Conservation (phyloP, 2,797 vertebrate species). For the Avahi laniger region DNA sequence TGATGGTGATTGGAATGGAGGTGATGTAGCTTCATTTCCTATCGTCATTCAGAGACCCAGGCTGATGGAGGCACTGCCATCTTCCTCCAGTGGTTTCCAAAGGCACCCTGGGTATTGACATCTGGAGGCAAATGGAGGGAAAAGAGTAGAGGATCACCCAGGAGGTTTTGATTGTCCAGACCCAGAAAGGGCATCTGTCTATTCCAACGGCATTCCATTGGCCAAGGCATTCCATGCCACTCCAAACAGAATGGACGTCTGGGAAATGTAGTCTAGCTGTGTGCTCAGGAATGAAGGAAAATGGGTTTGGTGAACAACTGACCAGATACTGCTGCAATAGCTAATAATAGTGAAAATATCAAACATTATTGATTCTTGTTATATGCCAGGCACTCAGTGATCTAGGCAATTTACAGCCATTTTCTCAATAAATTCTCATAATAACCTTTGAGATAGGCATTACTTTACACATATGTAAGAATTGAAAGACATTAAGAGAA, state of each 20-base stretch:
- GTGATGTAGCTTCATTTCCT: not conserved
- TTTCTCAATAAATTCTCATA: not conserved
- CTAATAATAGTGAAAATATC: not conserved
- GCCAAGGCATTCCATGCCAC: not conserved
- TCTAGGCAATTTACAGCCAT: not conserved
- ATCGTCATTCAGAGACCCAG: not conserved
- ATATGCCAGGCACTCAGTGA: not conserved
- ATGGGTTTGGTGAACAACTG: not conserved
- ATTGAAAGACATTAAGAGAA: not conserved
- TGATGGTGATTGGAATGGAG: not conserved
- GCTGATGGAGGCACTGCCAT: not conserved
- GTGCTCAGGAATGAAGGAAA: not conserved
- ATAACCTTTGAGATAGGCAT: not conserved
- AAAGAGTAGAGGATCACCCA: not conserved
- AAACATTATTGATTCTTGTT: not conserved
- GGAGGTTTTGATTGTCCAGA: not conserved
- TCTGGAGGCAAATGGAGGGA: not conserved
- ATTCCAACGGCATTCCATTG: not conserved
- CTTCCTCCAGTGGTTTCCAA: not conserved
- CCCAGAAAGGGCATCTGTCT: not conserved
- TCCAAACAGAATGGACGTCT: not conserved
- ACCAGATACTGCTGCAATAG: not conserved
- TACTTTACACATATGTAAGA: not conserved
- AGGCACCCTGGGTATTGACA: not conserved
- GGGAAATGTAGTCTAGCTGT: not conserved